Conservation (phyloP, 2,797 vertebrate genomes). For the Diplodus sargus region DNA sequence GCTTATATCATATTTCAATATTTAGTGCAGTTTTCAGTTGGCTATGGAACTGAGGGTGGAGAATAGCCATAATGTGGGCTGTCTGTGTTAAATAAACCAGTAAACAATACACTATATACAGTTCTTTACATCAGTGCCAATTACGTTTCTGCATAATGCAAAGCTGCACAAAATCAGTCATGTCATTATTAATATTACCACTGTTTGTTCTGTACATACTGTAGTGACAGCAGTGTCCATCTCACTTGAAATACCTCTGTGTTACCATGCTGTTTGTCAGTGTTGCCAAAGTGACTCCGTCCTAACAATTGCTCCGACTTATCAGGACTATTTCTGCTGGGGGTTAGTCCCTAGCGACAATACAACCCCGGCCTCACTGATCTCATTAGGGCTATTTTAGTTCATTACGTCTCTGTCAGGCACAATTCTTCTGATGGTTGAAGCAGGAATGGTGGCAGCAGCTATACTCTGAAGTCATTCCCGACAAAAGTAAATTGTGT, state of each 20-base stretch:
- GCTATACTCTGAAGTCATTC: conserved; percentile 56
- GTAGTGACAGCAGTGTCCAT: background rate
- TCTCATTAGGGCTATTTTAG: conserved; percentile 79
- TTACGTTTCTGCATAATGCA: background rate
- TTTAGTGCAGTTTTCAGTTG: background rate
- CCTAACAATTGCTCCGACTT: conserved; percentile 66
- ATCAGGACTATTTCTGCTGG: conserved; percentile 76
- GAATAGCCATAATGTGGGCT: background rate
- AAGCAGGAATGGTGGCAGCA: conserved; percentile 53
- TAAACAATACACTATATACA: background rate
- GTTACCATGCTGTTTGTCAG: conserved; percentile 39
- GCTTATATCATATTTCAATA: background rate
- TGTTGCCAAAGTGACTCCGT: conserved; percentile 60
- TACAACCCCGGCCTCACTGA: conserved; percentile 50
- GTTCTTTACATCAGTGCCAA: background rate
- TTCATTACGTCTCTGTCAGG: conserved; percentile 73
- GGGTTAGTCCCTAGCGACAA: conserved; percentile 56
- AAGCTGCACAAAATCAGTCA: background rate
- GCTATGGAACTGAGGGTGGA: background rate
- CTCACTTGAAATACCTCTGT: conserved; percentile 27
- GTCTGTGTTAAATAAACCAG: background rate
- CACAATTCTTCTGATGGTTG: conserved; percentile 62
- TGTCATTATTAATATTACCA: background rate
- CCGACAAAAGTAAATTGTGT: conserved; percentile 50
- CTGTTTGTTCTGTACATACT: background rate